These are phyloP conservation scores for Solea solea DNA, from an alignment of 2,113 vertebrate species.

Conservation along the genomic window DNA sequence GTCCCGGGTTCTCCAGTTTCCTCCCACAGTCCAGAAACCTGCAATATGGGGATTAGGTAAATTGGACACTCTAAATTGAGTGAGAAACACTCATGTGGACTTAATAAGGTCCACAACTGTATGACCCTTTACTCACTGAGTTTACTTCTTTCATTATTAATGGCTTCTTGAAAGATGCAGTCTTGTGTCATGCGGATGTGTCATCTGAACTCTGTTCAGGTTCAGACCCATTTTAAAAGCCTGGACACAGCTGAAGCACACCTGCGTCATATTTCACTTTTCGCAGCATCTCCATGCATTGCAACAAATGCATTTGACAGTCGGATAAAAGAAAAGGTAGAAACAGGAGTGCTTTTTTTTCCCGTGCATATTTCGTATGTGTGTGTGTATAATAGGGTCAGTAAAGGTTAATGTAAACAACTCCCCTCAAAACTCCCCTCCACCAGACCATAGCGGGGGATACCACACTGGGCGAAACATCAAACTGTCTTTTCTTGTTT, in stretches of 20 bases:
- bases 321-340: conserved; percentile 18
- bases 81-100: background rate
- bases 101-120: background rate
- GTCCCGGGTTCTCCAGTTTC: no score
- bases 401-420: conserved; percentile 60
- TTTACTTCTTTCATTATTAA: conserved; percentile 28
- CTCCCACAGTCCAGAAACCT: no score
- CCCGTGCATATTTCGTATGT: conserved; percentile 12
- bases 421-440: conserved; percentile 20
- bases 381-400: conserved; percentile 51
- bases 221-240: conserved; percentile 44
- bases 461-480: conserved; percentile 49
- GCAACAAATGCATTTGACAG: conserved; percentile 44
- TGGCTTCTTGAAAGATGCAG: conserved; percentile 42
- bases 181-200: conserved; percentile 43
- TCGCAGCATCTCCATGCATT: conserved; percentile 34
- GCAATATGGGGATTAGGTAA: no score
- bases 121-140: conserved; percentile 30
- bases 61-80: no score
- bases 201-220: conserved; percentile 53
- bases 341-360: conserved; percentile 18
- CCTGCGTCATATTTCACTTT: conserved; percentile 64
- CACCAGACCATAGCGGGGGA: conserved; percentile 26
- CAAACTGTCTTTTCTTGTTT: conserved; percentile 25
- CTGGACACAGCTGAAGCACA: conserved; percentile 45